phyloP scores from a whole-genome alignment of 2,797 vertebrate species.

The Peromyscus eremicus region DNA sequence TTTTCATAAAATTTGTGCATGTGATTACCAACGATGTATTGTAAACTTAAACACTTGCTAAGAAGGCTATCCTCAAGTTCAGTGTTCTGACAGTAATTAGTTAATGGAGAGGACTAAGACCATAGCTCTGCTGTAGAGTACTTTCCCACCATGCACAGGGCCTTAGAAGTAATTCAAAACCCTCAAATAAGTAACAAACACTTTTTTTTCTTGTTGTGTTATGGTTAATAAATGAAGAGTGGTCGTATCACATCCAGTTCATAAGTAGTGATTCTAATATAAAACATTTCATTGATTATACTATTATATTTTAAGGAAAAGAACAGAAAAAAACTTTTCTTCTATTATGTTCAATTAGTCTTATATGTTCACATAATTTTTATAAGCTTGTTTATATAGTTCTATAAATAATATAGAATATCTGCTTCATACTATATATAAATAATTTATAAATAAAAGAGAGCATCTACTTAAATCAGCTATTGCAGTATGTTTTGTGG shows the following conservation, averaged over 20 bases:
- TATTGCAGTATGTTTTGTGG: neutral
- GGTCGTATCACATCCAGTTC: slow-evolving; percentile 36
- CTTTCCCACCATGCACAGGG: neutral
- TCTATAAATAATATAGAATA: neutral
- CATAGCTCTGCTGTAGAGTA: neutral
- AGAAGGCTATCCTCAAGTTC: neutral
- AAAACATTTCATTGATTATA: slow-evolving; percentile 69
- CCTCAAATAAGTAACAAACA: neutral
- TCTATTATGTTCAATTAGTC: neutral
- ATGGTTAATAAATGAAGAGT: slow-evolving; percentile 25
- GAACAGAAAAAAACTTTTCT: slow-evolving; percentile 32
- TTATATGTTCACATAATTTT: slow-evolving; percentile 30
- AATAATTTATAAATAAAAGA: neutral
- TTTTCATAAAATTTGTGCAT: neutral
- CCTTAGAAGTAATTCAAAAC: neutral
- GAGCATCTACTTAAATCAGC: neutral
- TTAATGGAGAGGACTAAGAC: neutral
- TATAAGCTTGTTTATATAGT: neutral
- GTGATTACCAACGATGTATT: neutral
- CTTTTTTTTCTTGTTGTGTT: slow-evolving; percentile 55
- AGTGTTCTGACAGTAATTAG: neutral
- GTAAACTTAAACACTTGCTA: neutral
- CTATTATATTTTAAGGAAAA: slow-evolving; percentile 55
- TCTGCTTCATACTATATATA: neutral
- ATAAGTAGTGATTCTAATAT: slow-evolving; percentile 58